Base-by-base conservation (phyloP, 2,888 invertebrate species). In the Volucella bombylans region DNA sequence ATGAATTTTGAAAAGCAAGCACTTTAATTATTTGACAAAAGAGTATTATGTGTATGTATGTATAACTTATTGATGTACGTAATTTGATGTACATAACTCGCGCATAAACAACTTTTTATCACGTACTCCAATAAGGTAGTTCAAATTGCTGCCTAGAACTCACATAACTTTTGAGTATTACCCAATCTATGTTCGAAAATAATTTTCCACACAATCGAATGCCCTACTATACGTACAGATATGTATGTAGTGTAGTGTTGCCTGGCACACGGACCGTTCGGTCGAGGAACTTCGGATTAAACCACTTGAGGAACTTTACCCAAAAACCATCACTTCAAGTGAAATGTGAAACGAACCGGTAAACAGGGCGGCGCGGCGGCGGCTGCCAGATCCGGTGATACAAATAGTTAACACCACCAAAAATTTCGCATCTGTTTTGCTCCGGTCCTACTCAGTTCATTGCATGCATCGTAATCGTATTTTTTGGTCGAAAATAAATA, bases 261-360 rank as follows among this genome's bases (percentile, higher is more conserved):
- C 6, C 31, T 31, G 6, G 6, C 31, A 6, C 6, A 31, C 31
- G 31, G 31, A 31, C 31, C 6, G 31, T 31, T n/a, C 31, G 1
- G 6, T 6, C 31, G 31, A n/a, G n/a, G n/a, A n/a, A n/a, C n/a
- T 6, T 31, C 6, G 6, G n/a, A n/a, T n/a, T 31, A 31, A 31
- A 31, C 0, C 4, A 6, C 31, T 31, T 31, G 15, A 54, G 10
- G 31, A n/a, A 47, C 31, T 61, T 61, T n/a, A 45, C n/a, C 61
- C 4, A 62, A 47, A 47, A 45, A 45, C 9, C 45, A 47, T 14
- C 61, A 49, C 12, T 62, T 49, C 47, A 41, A 69, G 55, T 69
- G 69, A 77, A 77, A 62, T 69, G 77, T 77, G 77, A 69, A 77
- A 77, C 45, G 38, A 64, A 55, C 49, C 15, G 47, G 9, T 14